Percentiles rank a stretch among this genome's conserved stretches.
Conservation (phyloP, 2,888 invertebrate species). For the Phengaris arion region DNA sequence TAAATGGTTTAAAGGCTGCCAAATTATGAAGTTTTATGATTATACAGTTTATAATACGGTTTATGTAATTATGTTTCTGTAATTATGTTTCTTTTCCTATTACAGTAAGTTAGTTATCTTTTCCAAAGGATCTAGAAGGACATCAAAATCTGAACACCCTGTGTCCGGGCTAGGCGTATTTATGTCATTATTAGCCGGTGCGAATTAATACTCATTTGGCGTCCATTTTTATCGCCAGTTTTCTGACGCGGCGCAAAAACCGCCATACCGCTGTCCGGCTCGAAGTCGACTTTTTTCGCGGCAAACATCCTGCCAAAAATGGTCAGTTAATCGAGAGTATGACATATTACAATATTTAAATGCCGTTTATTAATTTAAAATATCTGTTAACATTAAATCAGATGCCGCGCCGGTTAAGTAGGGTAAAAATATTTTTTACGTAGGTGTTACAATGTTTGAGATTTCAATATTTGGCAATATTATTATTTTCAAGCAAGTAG, state of each 20-base stretch:
- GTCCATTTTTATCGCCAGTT: constrained; percentile 69
- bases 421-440: constrained; percentile 17
- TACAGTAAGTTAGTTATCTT: too few relatives aligned
- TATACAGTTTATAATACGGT: too few relatives aligned
- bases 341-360: constrained; percentile 42
- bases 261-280: constrained; percentile 51
- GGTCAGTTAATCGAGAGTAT: constrained; percentile 50
- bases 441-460: too few relatives aligned
- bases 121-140: background rate
- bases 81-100: too few relatives aligned
- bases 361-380: constrained; percentile 41
- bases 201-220: constrained; percentile 78
- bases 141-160: constrained; percentile 48
- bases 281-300: constrained; percentile 49
- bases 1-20: too few relatives aligned
- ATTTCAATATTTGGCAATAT: too few relatives aligned
- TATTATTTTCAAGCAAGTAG: too few relatives aligned
- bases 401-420: background rate
- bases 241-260: constrained; percentile 60
- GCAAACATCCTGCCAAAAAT: constrained; percentile 54
- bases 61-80: too few relatives aligned
- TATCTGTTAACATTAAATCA: constrained; percentile 19
- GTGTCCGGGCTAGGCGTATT: constrained; percentile 68
- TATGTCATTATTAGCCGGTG: constrained; percentile 79
- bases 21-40: too few relatives aligned